Base-by-base conservation (phyloP, 2,888 invertebrate genomes). In the Sepiola atlantica region DNA sequence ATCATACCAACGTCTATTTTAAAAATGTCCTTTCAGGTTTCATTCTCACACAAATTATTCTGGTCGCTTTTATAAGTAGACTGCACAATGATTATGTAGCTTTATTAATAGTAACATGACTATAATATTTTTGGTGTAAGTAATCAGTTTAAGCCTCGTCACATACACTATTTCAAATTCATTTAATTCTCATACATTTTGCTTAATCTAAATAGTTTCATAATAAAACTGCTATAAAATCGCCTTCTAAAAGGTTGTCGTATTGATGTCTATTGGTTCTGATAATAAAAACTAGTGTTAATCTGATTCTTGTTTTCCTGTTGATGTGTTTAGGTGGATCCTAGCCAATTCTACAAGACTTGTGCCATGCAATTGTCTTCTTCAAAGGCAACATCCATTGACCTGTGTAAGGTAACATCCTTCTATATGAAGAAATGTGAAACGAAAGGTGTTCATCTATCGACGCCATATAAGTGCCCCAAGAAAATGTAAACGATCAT, bases 401-500 rank as follows among this genome's bases (percentile, higher is more conserved):
- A 95, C 20, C 98, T 98, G 20, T 98, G 98, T 96, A 97, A 98
- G 94, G 98, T 98, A 24, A 98, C 98, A 0, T 97, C 98, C 0
- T 98, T 98, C 0, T 99, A 99, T 97, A 98, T 98, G 95, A 98
- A 98, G 0, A 98, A 98, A 16, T 98, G 98, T 94, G 97, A 98
- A 90, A 96, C 98, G 0, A 98, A 98, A 24, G 97, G 98, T 55
- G 97, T 98, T 93, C 98, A 98, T 0, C 98, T 98, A 0, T 96
- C 97, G 0, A 95, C 98, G 94, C 99, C 99, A 0, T 95, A 97
- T 0, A 97, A 97, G 28, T 99, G 98, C 97, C 97, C 98, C 98
- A 97, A 97, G 97, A 61, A 61, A 21, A 61, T 61, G 21, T 61
- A 28, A 61, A 61, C 24, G 24, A 61, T 28, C 61, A 21, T 61